phyloP scores from a whole-genome alignment of 2,797 vertebrate species.

The Falco concolor region DNA sequence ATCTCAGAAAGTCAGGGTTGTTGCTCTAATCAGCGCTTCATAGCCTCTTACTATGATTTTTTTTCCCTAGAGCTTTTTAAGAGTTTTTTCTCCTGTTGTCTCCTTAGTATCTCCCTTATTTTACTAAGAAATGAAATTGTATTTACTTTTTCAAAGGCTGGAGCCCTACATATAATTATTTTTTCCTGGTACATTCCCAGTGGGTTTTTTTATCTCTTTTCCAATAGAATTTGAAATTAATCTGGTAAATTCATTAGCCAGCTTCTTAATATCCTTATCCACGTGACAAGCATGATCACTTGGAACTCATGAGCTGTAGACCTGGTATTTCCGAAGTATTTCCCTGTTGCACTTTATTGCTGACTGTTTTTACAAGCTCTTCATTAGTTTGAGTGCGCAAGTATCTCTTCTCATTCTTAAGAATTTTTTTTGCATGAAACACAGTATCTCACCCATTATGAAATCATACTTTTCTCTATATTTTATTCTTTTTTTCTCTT shows the following conservation, averaged over 20 bases:
- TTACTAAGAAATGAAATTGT: not conserved
- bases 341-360: not conserved
- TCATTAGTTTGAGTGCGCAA: not conserved
- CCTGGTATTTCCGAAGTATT: not conserved
- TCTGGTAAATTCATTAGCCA: not conserved
- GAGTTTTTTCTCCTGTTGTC: not conserved
- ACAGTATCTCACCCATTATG: not conserved
- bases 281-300: not conserved
- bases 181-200: not conserved
- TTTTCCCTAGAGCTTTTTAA: not conserved
- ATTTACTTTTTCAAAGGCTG: slow-evolving; percentile 13
- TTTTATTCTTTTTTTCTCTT: not conserved
- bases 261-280: not conserved
- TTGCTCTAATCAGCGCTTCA: not conserved
- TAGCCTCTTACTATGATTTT: not conserved
- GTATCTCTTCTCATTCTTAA: not conserved
- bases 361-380: not conserved
- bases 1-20: not conserved
- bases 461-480: not conserved
- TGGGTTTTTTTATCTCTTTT: not conserved
- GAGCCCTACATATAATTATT: not conserved
- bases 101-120: not conserved
- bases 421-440: not conserved
- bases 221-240: not conserved
- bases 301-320: not conserved